Base-by-base conservation (phyloP, 2,797 vertebrate genomes). In the Pelochelys cantorii region DNA sequence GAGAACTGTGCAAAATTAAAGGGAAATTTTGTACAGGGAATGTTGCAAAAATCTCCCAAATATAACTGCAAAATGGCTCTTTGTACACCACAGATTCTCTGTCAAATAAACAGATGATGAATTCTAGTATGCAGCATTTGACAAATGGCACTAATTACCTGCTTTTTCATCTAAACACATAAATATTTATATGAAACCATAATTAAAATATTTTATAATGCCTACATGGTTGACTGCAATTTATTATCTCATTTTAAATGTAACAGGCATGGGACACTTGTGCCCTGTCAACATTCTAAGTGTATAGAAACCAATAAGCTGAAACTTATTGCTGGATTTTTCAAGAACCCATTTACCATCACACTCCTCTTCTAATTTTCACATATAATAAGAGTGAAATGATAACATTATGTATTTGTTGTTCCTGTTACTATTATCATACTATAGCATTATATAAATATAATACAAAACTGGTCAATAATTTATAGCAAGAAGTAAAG, bases 151-250 rank as follows among this genome's bases (percentile, higher is more conserved):
- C 65, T 85, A 96, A 95, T 90, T 90, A 96, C 81, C 83, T 95
- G 60, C 54, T 82, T 90, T 90, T 94, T 93, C 87, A 85, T 80
- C 79, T 92, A 95, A 96, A 95, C 79, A 94, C 57, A 92, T 80
- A 95, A 92, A 96, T 96, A 92, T 96, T 95, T 92, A 95, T 91
- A 84, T 85, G 78, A 90, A 93, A 94, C 11, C 84, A 91, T 95
- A 92, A 92, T 95, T 88, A 92, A 68, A 62, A 53, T 88, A 52
- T 89, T 95, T 48, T 81, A 62, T 95, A 95, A 89, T 94, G 92
- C 56, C 37, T 57, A 52, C 31, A 75, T 57, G 9, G 88, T 89
- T 85, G 79, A 87, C 57, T 89, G 83, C 20, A 85, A 20, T 42
- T 93, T 79, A 90, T 68, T 81, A 68, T 83, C 81, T 83, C 18